Percentiles rank a stretch among this genome's conserved stretches.
Conservation (phyloP, 2,113 vertebrate genomes). For the Arizona elegans region DNA sequence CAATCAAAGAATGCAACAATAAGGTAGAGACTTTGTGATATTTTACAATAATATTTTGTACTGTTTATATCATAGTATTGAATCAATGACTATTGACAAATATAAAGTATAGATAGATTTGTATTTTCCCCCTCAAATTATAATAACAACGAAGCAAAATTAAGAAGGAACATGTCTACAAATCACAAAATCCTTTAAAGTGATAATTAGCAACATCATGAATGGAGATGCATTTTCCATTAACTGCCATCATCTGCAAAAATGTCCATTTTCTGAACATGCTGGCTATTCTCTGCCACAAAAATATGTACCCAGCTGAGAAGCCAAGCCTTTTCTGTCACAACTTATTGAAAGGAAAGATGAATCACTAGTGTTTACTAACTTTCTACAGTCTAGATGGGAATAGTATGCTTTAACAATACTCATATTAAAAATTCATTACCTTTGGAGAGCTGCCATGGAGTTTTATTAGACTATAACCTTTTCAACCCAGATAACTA, state of each 20-base stretch:
- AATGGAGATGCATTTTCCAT: conserved; percentile 47
- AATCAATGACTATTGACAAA: background rate
- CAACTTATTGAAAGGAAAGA: conserved; percentile 41
- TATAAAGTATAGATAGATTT: background rate
- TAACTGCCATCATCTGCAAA: conserved; percentile 44
- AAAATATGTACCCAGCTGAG: conserved; percentile 47
- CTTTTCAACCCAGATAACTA: conserved; percentile 28
- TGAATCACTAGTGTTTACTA: conserved; percentile 44
- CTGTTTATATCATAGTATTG: background rate
- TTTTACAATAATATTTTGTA: background rate
- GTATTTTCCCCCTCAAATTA: background rate
- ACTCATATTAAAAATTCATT: conserved; percentile 51
- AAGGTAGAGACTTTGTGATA: background rate
- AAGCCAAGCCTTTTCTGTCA: conserved; percentile 48
- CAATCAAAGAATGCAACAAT: background rate
- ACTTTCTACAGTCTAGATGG: conserved; percentile 46
- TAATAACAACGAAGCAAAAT: background rate
- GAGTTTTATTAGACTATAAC: conserved; percentile 39
- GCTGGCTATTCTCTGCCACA: conserved; percentile 30
- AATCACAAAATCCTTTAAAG: background rate
- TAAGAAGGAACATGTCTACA: background rate
- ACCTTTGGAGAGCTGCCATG: conserved; percentile 27
- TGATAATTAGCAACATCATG: conserved; percentile 23
- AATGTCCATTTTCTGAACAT: conserved; percentile 48
- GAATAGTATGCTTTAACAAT: conserved; percentile 46